Evolutionary conservation across 53 echinoderm and acorn worm species (phyloP).

Genomic region (Antedon mediterranea): DNA sequence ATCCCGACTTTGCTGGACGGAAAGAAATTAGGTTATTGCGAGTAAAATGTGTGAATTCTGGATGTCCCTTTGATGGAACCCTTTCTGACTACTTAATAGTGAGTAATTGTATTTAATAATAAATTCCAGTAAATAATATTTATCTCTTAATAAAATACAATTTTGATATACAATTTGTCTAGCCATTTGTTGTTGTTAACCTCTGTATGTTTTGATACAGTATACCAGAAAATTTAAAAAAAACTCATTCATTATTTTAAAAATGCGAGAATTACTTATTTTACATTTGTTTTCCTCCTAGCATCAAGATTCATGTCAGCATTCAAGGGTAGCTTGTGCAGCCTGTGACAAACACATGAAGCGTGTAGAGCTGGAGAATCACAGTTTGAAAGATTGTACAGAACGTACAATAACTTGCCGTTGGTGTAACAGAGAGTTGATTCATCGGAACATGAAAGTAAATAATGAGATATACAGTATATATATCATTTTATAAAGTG

Average conservation of each 20-base stretch:
- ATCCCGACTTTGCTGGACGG: conserved; percentile 24
- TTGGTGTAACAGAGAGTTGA: background rate
- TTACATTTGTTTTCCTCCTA: background rate
- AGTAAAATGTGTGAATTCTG: conserved; percentile 20
- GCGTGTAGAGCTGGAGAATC: background rate
- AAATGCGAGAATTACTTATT: no score
- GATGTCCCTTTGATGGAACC: conserved; percentile 18
- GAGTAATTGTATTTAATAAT: no score
- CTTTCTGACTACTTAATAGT: conserved; percentile 10
- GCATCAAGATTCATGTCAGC: background rate
- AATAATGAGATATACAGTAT: no score
- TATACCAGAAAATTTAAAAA: no score
- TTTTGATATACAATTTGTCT: no score
- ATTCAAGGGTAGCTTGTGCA: background rate
- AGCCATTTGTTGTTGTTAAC: no score
- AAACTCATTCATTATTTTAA: no score
- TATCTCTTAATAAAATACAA: no score
- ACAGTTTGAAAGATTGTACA: background rate
- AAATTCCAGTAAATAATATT: no score
- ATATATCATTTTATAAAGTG: no score
- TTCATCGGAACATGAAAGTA: background rate
- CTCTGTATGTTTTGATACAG: no score
- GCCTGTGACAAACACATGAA: background rate
- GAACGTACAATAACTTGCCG: background rate
- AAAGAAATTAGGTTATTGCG: conserved; percentile 6